These are phyloP conservation scores for Taxidea taxus DNA, from an alignment of 2,113 vertebrate genomes.

Conservation along the genomic window DNA sequence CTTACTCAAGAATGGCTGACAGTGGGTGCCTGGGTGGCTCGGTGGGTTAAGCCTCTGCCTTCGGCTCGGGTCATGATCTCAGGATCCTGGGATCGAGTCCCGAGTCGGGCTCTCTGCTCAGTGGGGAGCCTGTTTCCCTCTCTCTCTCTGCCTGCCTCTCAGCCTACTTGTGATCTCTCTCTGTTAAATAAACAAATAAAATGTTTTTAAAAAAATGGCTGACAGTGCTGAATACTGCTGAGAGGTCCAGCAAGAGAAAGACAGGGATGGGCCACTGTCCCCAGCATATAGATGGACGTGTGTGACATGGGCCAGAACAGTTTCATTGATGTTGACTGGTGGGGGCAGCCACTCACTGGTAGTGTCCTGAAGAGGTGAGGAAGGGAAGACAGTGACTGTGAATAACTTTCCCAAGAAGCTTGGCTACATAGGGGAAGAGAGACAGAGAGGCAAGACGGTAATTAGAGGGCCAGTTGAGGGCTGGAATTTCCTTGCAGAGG, in stretches of 20 bases:
- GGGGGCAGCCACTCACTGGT: not conserved
- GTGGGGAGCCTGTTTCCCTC: no score
- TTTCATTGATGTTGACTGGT: not conserved
- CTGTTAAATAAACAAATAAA: no score
- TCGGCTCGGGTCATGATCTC: no score
- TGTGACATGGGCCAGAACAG: not conserved
- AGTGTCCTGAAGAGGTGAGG: not conserved
- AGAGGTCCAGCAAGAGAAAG: not conserved
- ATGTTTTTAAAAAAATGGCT: no score
- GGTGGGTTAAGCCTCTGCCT: no score
- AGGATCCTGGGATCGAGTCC: no score
- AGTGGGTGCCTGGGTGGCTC: no score
- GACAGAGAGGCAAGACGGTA: constrained; percentile 20
- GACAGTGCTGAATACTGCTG: not conserved
- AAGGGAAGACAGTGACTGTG: not conserved
- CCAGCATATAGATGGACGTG: not conserved
- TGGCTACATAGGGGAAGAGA: not conserved
- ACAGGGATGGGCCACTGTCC: not conserved
- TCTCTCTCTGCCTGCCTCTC: no score
- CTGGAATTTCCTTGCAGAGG: constrained; percentile 38
- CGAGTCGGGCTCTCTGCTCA: no score
- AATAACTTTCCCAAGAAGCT: constrained; percentile 35
- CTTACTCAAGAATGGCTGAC: not conserved
- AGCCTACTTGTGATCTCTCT: no score
- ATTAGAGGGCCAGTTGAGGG: constrained; percentile 29